phyloP scores from a whole-genome alignment of 53 echinoderm and acorn worm species.

The Mesocentrotus franciscanus region DNA sequence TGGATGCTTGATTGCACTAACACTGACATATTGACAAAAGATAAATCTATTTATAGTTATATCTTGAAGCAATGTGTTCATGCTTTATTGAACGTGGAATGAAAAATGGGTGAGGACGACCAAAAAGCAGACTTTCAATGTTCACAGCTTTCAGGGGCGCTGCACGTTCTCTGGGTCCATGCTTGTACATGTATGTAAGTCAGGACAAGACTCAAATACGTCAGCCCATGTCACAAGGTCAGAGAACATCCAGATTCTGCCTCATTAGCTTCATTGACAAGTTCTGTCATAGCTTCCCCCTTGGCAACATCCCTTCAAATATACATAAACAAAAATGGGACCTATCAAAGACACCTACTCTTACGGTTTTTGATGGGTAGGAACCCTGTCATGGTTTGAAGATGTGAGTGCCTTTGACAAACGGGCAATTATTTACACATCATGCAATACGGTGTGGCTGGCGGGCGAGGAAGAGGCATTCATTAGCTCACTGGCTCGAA shows the following conservation, averaged over 20 bases:
- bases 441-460: constrained; percentile 8
- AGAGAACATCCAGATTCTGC: not conserved
- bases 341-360: not conserved
- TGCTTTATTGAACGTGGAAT: not conserved
- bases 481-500: constrained; percentile 49
- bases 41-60: constrained; percentile 18
- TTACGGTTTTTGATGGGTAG: not conserved
- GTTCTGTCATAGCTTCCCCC: not conserved
- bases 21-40: not conserved
- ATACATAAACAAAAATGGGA: not conserved
- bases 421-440: constrained; percentile 64
- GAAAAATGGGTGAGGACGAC: no score
- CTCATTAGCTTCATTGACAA: not conserved
- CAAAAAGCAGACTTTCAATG: not conserved
- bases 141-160: constrained; percentile 19
- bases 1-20: not conserved
- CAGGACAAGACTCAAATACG: not conserved
- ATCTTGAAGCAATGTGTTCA: constrained; percentile 17
- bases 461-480: constrained; percentile 32
- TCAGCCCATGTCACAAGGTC: not conserved
- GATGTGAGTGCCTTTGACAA: constrained; percentile 26
- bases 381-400: constrained; percentile 12
- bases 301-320: not conserved
- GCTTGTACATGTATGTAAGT: not conserved
- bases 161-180: not conserved